Evolutionary conservation across 2,888 invertebrate species (phyloP).

Genomic region (Standfussiana lucernea): DNA sequence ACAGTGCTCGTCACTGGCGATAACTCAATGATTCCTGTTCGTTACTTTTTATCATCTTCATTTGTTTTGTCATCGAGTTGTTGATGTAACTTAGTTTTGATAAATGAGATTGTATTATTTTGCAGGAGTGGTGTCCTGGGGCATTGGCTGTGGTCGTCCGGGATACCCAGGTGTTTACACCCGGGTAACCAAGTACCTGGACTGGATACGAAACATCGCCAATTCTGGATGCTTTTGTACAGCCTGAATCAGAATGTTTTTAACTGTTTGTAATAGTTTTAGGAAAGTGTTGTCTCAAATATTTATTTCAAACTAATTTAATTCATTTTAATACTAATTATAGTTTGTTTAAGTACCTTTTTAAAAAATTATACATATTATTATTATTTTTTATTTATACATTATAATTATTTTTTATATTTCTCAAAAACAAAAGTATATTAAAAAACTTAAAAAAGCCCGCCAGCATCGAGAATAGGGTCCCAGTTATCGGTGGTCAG

Average conservation of each 20-base stretch:
- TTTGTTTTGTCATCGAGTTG: neutral
- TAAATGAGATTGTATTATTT: conserved; percentile 35
- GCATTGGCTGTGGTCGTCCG: conserved; percentile 95
- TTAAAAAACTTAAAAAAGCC: too few relatives aligned
- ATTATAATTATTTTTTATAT: too few relatives aligned
- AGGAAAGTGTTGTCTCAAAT: neutral
- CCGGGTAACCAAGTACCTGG: conserved; percentile 94
- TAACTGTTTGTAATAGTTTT: neutral
- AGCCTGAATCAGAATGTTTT: conserved; percentile 9
- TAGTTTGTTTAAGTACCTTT: neutral
- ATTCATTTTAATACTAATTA: neutral
- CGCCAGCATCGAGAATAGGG: too few relatives aligned
- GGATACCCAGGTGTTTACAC: conserved; percentile 97
- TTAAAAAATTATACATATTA: neutral
- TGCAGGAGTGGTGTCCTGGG: conserved; percentile 96
- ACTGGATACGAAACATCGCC: conserved; percentile 95
- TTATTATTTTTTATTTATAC: too few relatives aligned
- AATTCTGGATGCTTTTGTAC: conserved; percentile 92
- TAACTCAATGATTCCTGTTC: neutral
- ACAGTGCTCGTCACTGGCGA: neutral
- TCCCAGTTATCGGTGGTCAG: too few relatives aligned
- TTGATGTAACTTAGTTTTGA: neutral
- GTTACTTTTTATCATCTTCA: neutral
- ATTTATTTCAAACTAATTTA: neutral
- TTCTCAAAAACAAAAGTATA: too few relatives aligned